Conservation (phyloP, 2,113 vertebrate species). For the Dissostichus mawsoni region DNA sequence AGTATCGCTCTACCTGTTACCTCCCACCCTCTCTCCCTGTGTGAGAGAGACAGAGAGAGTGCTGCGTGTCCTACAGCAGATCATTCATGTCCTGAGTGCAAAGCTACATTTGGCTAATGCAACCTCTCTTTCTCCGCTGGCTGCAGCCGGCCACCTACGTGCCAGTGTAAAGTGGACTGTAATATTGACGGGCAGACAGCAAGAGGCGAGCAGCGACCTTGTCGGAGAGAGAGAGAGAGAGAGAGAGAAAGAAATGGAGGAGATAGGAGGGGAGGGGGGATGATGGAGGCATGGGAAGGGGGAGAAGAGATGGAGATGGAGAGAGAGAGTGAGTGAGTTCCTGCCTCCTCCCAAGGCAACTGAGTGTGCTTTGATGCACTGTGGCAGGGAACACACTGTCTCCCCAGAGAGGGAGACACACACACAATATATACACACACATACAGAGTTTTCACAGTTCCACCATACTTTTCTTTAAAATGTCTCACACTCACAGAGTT, state of each 20-base stretch:
- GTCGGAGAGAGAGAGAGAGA: conserved; percentile 47
- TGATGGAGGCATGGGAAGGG: conserved; percentile 45
- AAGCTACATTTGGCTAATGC: conserved; percentile 79
- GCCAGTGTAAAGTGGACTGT: conserved; percentile 78
- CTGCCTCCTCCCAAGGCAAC: conserved; percentile 76
- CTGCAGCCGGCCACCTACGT: conserved; percentile 63
- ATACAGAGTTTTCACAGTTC: conserved; percentile 45
- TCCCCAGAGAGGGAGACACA: conserved; percentile 69
- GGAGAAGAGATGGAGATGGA: background rate
- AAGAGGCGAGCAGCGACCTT: conserved; percentile 69
- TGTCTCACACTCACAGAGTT: conserved; percentile 46
- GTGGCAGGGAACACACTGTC: conserved; percentile 84
- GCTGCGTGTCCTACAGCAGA: conserved; percentile 72
- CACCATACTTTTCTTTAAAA: conserved; percentile 57
- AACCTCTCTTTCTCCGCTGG: conserved; percentile 60
- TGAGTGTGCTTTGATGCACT: conserved; percentile 81
- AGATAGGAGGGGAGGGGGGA: conserved; percentile 23
- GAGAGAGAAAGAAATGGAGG: conserved; percentile 21
- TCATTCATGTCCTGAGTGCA: conserved; percentile 75
- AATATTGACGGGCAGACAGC: conserved; percentile 79
- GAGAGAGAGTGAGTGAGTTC: conserved; percentile 46
- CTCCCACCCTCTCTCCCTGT: conserved; percentile 1
- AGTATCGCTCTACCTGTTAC: conserved; percentile 45
- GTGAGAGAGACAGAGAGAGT: conserved; percentile 9
- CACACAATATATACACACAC: conserved; percentile 24